Evolutionary conservation across 2,888 invertebrate species (phyloP).

Genomic region (Drepanosiphum platanoidis): DNA sequence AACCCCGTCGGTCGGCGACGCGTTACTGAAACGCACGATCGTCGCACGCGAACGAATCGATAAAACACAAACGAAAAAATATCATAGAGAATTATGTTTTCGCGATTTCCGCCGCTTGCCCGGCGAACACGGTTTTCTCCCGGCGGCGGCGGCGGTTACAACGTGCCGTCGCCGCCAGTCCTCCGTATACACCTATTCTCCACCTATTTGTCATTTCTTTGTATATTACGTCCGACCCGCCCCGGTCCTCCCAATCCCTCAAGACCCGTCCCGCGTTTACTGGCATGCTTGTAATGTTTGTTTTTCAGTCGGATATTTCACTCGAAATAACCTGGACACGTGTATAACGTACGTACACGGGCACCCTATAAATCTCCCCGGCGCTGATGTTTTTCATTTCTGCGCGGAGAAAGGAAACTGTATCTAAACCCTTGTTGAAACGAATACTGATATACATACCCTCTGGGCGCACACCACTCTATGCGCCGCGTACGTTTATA

Average conservation of each 20-base stretch:
- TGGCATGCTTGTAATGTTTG: slow-evolving; percentile 16
- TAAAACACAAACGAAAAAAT: background rate
- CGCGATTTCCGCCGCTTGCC: background rate
- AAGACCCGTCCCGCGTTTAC: slow-evolving; percentile 2
- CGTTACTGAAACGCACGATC: background rate
- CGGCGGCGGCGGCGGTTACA: too few species aligned
- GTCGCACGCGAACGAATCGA: background rate
- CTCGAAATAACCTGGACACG: slow-evolving; percentile 20
- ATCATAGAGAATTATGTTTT: background rate
- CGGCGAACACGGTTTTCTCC: background rate
- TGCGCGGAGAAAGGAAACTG: slow-evolving; percentile 8
- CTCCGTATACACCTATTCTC: background rate
- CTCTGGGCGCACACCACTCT: background rate
- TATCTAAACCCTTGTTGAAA: slow-evolving; percentile 38
- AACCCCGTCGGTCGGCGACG: too few species aligned
- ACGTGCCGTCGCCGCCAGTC: too few species aligned
- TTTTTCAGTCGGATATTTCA: slow-evolving; percentile 29
- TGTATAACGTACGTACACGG: slow-evolving; percentile 20
- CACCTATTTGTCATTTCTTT: slow-evolving; percentile 12
- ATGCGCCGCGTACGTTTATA: background rate
- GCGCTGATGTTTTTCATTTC: slow-evolving; percentile 41
- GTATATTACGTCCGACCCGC: background rate
- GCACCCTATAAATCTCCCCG: slow-evolving; percentile 39
- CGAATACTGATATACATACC: slow-evolving; percentile 20
- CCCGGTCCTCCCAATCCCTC: background rate